Percentiles rank a stretch among this genome's conserved stretches.
Conservation (phyloP, 2,888 invertebrate genomes). For the Mellilla xanthometata region DNA sequence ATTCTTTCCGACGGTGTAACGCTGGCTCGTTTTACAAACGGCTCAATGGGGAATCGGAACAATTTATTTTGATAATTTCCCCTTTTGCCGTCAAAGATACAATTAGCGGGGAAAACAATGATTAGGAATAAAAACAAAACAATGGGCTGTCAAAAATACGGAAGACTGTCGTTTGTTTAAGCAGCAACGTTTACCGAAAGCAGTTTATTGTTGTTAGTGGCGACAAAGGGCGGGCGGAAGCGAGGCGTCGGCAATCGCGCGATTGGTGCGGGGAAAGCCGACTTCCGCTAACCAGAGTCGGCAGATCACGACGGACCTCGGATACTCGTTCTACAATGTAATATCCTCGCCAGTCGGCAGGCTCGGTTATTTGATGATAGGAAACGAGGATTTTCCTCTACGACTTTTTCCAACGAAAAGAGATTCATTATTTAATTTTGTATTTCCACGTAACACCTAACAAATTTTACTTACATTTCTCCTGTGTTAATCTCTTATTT, state of each 20-base stretch:
- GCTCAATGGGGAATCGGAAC: conserved; percentile 7
- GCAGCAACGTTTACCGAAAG: conserved; percentile 37
- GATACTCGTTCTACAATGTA: conserved; percentile 29
- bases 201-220: conserved; percentile 46
- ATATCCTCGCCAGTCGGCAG: conserved; percentile 5
- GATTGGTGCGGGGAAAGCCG: conserved; percentile 54
- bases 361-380: conserved; percentile 2
- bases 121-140: conserved; percentile 28
- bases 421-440: too few relatives aligned
- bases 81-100: conserved; percentile 13
- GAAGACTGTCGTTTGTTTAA: conserved; percentile 30
- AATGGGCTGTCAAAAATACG: conserved; percentile 31
- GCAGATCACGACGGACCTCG: conserved; percentile 17
- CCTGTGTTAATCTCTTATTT: too few relatives aligned
- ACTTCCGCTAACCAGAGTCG: conserved; percentile 44
- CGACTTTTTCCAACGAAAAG: too few relatives aligned
- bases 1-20: conserved; percentile 2
- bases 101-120: conserved; percentile 16
- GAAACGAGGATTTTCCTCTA: background rate
- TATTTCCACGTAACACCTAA: too few relatives aligned
- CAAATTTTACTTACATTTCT: too few relatives aligned
- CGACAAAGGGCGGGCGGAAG: conserved; percentile 55
- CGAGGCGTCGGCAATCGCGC: conserved; percentile 42
- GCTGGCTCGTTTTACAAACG: conserved; percentile 4
- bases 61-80: conserved; percentile 16